phyloP scores from a whole-genome alignment of 2,113 vertebrate species.

The Rhinolophus ferrumequinum region DNA sequence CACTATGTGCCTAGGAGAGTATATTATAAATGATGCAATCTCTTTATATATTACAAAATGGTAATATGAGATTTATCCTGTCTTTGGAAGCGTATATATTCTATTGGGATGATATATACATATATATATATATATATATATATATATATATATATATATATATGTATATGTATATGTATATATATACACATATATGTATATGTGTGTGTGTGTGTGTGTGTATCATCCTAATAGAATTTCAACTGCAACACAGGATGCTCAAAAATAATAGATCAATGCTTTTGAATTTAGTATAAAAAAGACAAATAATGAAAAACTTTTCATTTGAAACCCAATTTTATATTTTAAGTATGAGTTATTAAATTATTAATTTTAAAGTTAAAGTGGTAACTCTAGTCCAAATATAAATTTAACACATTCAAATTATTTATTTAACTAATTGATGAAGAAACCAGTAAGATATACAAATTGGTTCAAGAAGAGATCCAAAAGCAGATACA shows the following conservation, averaged over 20 bases:
- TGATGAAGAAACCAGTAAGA: neutral
- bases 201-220: too few relatives aligned
- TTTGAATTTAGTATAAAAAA: neutral
- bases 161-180: too few relatives aligned
- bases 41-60: neutral
- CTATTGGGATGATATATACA: too few relatives aligned
- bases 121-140: too few relatives aligned
- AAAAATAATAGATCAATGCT: neutral
- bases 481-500: neutral
- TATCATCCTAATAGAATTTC: neutral
- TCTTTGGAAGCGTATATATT: too few relatives aligned
- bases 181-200: too few relatives aligned
- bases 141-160: too few relatives aligned
- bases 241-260: neutral
- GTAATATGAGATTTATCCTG: neutral
- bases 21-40: neutral
- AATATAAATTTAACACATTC: neutral
- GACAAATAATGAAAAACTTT: neutral
- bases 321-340: neutral
- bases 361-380: neutral
- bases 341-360: neutral
- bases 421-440: neutral
- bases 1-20: neutral
- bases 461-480: neutral
- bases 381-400: neutral